Base-by-base conservation (phyloP, 2,888 invertebrate species). In the Polydrusus pterygomalis region DNA sequence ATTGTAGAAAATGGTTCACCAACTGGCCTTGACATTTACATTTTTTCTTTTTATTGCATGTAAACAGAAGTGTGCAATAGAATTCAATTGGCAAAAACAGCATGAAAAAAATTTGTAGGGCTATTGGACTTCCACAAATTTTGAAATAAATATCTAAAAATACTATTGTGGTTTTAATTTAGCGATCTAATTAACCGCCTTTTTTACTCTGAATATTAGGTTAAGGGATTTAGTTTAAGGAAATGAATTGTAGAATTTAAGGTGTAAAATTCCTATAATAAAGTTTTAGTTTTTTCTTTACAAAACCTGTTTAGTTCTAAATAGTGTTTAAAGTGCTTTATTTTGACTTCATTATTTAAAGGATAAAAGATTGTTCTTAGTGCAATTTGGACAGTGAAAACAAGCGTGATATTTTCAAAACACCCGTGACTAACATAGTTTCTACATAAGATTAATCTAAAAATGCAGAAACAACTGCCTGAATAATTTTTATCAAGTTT, bases 41-140 rank as follows among this genome's bases (percentile, higher is more conserved):
- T 74, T 62, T 67, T 62, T 60, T 5, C 34, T 38, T 38, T 38
- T 38, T 70, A 30, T 73, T 45, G 73, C 74, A 15, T 15, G 13
- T 60, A 38, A 58, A 60, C 65, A 60, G 62, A 20, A 65, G 49
- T 58, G 70, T 74, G 79, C 79, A 74, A 74, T 79, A 77, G 78
- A 76, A 79, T 74, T 75, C 80, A 77, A 79, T 75, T 43, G 83
- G 86, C 83, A 83, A 85, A 85, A 86, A 84, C 85, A 86, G 86
- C 85, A 87, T 86, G 85, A 84, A 83, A 85, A 85, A 85, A 84
- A 85, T 86, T 86, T 86, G 87, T 87, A 87, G 87, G 87, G 87
- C 88, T 87, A 87, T 86, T 87, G 88, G 87, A 87, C 87, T 88
- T 88, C 88, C 87, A 88, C 87, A 86, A 86, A 86, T 87, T 88